Evolutionary conservation across 2,888 invertebrate species (phyloP).

Genomic region (Pammene aurita): DNA sequence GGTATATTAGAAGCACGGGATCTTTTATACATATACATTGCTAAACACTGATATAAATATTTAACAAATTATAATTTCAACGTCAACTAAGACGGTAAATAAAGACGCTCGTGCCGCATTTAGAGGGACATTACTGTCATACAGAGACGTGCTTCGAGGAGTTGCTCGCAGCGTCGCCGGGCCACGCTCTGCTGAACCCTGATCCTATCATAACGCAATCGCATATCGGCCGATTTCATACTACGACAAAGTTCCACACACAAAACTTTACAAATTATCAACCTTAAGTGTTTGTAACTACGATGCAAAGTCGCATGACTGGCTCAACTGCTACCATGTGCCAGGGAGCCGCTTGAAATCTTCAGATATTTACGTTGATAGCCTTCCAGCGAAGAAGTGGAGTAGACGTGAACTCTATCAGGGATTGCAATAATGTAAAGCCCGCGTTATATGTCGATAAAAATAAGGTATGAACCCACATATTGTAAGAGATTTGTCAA

Average conservation of each 20-base stretch:
- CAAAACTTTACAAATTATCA: constrained; percentile 45
- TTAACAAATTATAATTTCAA: neutral
- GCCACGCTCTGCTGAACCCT: constrained; percentile 74
- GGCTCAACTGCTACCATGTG: constrained; percentile 53
- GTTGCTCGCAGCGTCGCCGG: constrained; percentile 59
- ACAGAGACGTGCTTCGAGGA: constrained; percentile 58
- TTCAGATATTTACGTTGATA: constrained; percentile 81
- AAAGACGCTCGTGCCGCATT: constrained; percentile 64
- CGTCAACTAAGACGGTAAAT: constrained; percentile 46
- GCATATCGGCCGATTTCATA: constrained; percentile 62
- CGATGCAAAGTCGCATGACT: constrained; percentile 42
- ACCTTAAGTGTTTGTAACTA: constrained; percentile 53
- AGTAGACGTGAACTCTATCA: constrained; percentile 78
- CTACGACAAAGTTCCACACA: constrained; percentile 57
- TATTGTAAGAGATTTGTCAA: constrained; percentile 39
- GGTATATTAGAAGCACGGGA: no score
- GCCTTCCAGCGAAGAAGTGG: constrained; percentile 75
- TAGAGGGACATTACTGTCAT: constrained; percentile 73
- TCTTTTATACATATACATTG: no score
- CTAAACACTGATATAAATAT: no score
- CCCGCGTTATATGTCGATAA: constrained; percentile 65
- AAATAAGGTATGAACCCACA: constrained; percentile 54
- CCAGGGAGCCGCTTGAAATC: constrained; percentile 56
- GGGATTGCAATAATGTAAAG: constrained; percentile 72
- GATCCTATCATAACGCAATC: constrained; percentile 83